These are phyloP conservation scores for Anthopleura sola DNA, from an alignment of 64 coral and sea anemone species.

Conservation along the genomic window DNA sequence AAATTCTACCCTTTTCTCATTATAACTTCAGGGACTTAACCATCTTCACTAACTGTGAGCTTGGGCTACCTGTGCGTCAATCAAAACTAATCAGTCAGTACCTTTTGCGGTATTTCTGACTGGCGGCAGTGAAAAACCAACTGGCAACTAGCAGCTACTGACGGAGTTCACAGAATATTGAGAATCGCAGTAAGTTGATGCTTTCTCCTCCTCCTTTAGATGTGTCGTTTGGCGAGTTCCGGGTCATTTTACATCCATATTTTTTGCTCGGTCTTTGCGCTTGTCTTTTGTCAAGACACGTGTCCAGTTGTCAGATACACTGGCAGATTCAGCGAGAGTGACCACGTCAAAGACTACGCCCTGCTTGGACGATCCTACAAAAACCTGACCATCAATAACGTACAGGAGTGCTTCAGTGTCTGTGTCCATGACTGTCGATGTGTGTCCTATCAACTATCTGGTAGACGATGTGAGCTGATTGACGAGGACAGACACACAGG, in stretches of 20 bases:
- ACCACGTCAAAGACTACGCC: conserved; percentile 27
- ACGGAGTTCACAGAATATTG: too few relatives aligned
- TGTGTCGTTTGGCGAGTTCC: not conserved
- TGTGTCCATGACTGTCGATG: conserved; percentile 43
- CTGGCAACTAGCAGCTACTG: too few relatives aligned
- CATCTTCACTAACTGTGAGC: too few relatives aligned
- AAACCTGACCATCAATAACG: not conserved
- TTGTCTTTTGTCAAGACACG: not conserved
- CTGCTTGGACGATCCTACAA: not conserved
- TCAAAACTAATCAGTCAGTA: too few relatives aligned
- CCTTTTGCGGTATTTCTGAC: too few relatives aligned
- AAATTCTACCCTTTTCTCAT: too few relatives aligned
- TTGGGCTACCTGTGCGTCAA: too few relatives aligned
- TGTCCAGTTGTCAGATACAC: conserved; percentile 44
- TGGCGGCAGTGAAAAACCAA: too few relatives aligned
- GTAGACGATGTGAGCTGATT: conserved; percentile 29
- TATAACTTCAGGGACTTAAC: too few relatives aligned
- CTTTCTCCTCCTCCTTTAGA: not conserved
- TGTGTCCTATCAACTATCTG: conserved; percentile 31
- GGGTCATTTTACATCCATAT: not conserved
- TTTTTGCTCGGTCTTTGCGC: not conserved
- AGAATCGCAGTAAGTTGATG: too few relatives aligned
- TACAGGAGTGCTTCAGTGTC: conserved; percentile 45
- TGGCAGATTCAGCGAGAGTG: conserved; percentile 16
- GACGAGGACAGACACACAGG: conserved; percentile 38